These are phyloP conservation scores for Metalampra italica DNA, from an alignment of 2,888 invertebrate species.

Conservation along the genomic window DNA sequence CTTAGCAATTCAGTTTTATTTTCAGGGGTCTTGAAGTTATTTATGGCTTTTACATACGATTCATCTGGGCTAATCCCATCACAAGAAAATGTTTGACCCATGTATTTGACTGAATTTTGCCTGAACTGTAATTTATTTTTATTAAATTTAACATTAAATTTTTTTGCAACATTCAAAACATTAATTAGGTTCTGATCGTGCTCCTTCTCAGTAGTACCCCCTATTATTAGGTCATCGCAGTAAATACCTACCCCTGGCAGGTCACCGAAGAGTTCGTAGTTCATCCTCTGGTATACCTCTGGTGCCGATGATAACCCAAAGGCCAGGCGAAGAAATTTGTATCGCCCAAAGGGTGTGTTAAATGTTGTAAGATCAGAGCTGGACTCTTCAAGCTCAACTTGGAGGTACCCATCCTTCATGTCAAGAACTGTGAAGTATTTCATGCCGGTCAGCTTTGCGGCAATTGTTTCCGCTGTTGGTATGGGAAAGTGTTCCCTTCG, in stretches of 20 bases:
- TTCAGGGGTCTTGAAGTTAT: not conserved
- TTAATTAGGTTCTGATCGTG: conserved; percentile 14
- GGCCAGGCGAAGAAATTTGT: conserved; percentile 14
- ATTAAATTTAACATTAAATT: conserved; percentile 31
- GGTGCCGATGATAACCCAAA: conserved; percentile 21
- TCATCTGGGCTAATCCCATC: conserved; percentile 12
- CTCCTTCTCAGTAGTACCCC: conserved; percentile 1
- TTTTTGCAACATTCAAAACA: conserved; percentile 16
- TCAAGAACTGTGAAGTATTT: conserved; percentile 13
- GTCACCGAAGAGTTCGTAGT: conserved; percentile 12
- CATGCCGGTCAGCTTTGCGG: conserved; percentile 10
- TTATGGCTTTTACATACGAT: conserved; percentile 6
- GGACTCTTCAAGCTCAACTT: conserved; percentile 8
- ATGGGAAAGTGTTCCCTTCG: conserved; percentile 13
- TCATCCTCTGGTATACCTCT: conserved; percentile 16
- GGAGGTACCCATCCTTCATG: conserved; percentile 6
- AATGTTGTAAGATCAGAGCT: conserved; percentile 8
- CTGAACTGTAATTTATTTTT: conserved; percentile 25
- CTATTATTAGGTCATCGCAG: conserved; percentile 15
- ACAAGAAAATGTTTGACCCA: conserved; percentile 21
- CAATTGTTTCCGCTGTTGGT: conserved; percentile 14
- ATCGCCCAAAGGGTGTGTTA: conserved; percentile 9
- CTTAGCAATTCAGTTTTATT: conserved; percentile 17
- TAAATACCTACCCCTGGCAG: conserved; percentile 29
- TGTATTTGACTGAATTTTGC: conserved; percentile 23